Base-by-base conservation (phyloP, 2,888 invertebrate species). In the Malthinus flaveolus region DNA sequence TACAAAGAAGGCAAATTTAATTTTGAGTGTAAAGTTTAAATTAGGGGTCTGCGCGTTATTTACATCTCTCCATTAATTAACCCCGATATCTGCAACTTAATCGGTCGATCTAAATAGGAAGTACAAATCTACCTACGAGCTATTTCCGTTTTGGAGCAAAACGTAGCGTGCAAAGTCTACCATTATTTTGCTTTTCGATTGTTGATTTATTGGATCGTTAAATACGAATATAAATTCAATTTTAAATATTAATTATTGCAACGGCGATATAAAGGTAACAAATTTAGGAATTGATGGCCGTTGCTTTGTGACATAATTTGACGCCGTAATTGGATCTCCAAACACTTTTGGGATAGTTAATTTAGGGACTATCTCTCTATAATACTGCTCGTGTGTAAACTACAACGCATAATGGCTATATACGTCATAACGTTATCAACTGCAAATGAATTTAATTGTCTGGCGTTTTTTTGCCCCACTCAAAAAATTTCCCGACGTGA, bases 201-300 rank as follows among this genome's bases (percentile, higher is more conserved):
- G 23, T 15, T 49, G 49, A 55, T 55, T 55, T 56, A 50, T 50
- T 45, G 31, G 36, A n/a, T 35, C 39, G 50, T 56, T 56, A 56
- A 50, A 34, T 39, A 3, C 48, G 39, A 59, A 53, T 45, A 54
- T 52, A 61, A 61, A 59, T 63, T 52, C 52, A 44, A 23, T 15
- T 54, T 49, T 45, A 45, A 56, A 61, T 46, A 53, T 53, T 52
- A 52, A 61, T 64, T 63, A 61, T 50, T 52, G 47, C 51, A 59
- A 54, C 61, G 61, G 56, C 59, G n/a, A n/a, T n/a, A n/a, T n/a
- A n/a, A 51, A 52, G 55, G 54, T 47, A 48, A 52, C 57, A 48
- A 59, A 62, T 61, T 53, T 57, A 50, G 49, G 42, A 46, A 54
- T 55, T 62, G 56, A 59, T 62, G 51, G 52, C 44, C 37, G 36